phyloP scores from a whole-genome alignment of 2,113 vertebrate genomes.

The Sebastes schlegelii region DNA sequence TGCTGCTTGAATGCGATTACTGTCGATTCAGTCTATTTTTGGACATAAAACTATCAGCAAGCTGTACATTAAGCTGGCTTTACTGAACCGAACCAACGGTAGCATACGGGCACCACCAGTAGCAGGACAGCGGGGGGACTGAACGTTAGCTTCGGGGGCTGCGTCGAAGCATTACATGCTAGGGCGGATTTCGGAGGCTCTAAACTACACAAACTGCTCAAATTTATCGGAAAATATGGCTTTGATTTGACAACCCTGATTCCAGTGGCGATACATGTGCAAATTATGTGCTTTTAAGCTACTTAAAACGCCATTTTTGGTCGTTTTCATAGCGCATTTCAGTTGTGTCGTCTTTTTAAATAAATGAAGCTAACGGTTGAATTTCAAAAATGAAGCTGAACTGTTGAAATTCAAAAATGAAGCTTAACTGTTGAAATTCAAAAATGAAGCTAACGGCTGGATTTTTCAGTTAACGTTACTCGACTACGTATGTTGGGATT shows the following conservation, averaged over 20 bases:
- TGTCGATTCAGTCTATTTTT: constrained; percentile 78
- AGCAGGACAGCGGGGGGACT: neutral
- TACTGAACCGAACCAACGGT: neutral
- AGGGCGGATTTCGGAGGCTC: constrained; percentile 13
- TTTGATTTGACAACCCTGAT: rapidly evolving
- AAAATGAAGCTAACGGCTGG: too few relatives aligned
- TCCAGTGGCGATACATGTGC: rapidly evolving
- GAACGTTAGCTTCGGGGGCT: constrained; percentile 13
- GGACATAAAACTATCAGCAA: constrained; percentile 64
- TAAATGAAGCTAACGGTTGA: neutral
- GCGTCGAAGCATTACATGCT: constrained; percentile 43
- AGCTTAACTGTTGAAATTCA: too few relatives aligned
- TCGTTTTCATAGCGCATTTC: neutral
- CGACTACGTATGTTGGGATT: too few relatives aligned
- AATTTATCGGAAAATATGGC: rapidly evolving
- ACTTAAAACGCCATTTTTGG: neutral
- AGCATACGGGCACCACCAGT: neutral
- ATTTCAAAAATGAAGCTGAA: too few relatives aligned
- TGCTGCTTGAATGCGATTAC: constrained; percentile 72
- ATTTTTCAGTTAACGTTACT: too few relatives aligned
- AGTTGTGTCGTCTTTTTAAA: neutral
- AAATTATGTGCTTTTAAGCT: rapidly evolving
- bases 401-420: too few relatives aligned
- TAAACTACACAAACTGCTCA: neutral
- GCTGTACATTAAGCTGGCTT: constrained; percentile 42